Percentiles rank a stretch among this genome's conserved stretches.
Conservation (phyloP, 2,888 invertebrate genomes). For the Hemistola chrysoprasaria region DNA sequence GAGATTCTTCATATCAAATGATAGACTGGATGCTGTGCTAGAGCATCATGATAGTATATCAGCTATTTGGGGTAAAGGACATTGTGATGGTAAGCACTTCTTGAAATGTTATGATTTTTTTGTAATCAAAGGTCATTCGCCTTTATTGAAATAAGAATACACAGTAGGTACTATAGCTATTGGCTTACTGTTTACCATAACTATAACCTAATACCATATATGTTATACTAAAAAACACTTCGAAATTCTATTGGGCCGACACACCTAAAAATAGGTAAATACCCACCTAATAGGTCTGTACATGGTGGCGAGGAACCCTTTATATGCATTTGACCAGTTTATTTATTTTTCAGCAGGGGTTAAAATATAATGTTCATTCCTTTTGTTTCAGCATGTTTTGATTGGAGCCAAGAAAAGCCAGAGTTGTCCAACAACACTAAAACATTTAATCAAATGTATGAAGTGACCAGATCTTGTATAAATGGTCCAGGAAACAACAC, state of each 20-base stretch:
- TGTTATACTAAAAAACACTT: no score
- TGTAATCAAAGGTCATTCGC: no score
- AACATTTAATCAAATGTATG: constrained; percentile 69
- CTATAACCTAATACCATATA: no score
- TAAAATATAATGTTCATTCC: constrained; percentile 5
- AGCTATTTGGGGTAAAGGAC: constrained; percentile 83
- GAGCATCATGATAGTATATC: constrained; percentile 79
- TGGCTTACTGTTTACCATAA: no score
- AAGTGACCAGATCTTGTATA: constrained; percentile 71
- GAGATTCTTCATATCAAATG: constrained; percentile 81
- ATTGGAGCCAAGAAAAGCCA: constrained; percentile 63
- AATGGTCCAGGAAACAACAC: constrained; percentile 48
- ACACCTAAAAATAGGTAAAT: no score
- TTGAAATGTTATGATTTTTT: constrained; percentile 3
- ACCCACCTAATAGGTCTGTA: no score
- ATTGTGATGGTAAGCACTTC: constrained; percentile 81
- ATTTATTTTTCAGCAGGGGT: constrained; percentile 6
- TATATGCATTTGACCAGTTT: no score
- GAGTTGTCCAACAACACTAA: constrained; percentile 73
- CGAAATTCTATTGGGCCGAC: no score
- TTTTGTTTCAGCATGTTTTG: constrained; percentile 80
- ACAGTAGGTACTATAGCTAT: no score
- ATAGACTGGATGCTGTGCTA: constrained; percentile 83
- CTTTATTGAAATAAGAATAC: no score
- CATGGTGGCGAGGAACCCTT: no score